Conservation (phyloP, 2,888 invertebrate genomes). For the Biston betularia region DNA sequence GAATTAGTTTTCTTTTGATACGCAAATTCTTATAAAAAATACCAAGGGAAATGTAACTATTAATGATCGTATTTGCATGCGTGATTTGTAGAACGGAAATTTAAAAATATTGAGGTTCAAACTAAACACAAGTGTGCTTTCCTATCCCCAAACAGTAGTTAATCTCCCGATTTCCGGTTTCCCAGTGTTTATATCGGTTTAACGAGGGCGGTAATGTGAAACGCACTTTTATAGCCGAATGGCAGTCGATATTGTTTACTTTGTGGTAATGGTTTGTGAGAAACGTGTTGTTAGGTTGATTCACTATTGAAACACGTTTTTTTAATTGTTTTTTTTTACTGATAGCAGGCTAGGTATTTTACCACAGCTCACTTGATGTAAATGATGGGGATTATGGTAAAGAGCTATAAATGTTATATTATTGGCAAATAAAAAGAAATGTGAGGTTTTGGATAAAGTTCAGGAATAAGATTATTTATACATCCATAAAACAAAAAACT, state of each 20-base stretch:
- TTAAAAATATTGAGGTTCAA: slow-evolving; percentile 7
- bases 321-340: slow-evolving; percentile 1
- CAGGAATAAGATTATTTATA: no score
- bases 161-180: slow-evolving; percentile 32
- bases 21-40: no score
- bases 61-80: not conserved
- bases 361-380: not conserved
- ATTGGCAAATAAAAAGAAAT: not conserved
- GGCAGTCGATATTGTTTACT: slow-evolving; percentile 34
- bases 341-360: no score
- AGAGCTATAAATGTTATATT: not conserved
- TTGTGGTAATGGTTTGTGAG: slow-evolving; percentile 19
- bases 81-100: not conserved
- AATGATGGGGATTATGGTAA: not conserved
- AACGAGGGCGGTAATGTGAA: slow-evolving; percentile 33
- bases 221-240: slow-evolving; percentile 33
- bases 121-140: slow-evolving; percentile 12
- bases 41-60: no score
- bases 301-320: slow-evolving; percentile 7
- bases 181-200: slow-evolving; percentile 29
- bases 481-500: no score
- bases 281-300: slow-evolving; percentile 24
- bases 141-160: slow-evolving; percentile 25
- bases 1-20: no score
- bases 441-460: no score